Base-by-base conservation (phyloP, 2,113 vertebrate species). In the Trogon melanurus region DNA sequence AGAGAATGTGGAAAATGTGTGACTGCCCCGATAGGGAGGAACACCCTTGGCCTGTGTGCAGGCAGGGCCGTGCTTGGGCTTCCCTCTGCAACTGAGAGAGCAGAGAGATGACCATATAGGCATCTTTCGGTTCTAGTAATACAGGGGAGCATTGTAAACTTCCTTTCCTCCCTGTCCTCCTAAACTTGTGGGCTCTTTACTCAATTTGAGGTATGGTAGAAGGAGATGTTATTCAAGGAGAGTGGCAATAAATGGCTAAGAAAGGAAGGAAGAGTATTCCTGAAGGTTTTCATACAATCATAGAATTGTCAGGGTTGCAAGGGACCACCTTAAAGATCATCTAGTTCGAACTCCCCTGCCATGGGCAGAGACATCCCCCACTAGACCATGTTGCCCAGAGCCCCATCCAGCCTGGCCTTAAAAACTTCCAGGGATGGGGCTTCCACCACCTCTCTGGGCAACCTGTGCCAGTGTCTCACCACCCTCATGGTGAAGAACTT, bases 31-130 rank as follows among this genome's bases (percentile, higher is more conserved):
- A 48, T 34, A 61, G 10, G 13, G 14, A 80, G 48, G 48, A 25
- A 41, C 1, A 0, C 6, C 27, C 11, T 0, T 50, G 45, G 48
- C 62, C 70, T 66, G 6, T 62, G 27, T 61, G 11, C 48, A 32
- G 57, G 54, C 45, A 57, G 36, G 29, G 27, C 34, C 1, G 1
- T 75, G 69, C 48, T 47, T 25, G 19, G 32, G 6, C n/a, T 78
- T 54, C 30, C 21, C 5, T 79, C 53, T 34, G 8, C 79, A 57
- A 4, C 18, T 22, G 10, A 5, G 4, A 38, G 23, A 15, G 11
- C 8, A 58, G 36, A 82, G n/a, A 32, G 21, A 22, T 29, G 25
- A 48, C 32, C 0, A 0, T 18, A 5, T 6, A 44, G 47, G 38
- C 30, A 67, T 51, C 29, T 64, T 45, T 56, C 65, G 15, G 27